These are phyloP conservation scores for Ictalurus furcatus DNA, from an alignment of 2,113 vertebrate species.

Conservation along the genomic window DNA sequence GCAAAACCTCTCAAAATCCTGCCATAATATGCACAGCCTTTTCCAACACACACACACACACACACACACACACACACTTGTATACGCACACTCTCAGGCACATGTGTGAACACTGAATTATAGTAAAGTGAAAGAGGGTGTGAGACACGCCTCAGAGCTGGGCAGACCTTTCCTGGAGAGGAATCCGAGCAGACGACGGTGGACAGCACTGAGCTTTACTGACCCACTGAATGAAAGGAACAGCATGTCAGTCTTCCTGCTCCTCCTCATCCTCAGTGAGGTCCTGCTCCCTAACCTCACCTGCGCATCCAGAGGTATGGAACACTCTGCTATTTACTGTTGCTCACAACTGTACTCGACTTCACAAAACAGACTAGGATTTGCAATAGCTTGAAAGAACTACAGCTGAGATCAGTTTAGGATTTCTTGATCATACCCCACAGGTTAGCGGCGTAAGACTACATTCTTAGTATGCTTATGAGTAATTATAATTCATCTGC, in stretches of 20 bases:
- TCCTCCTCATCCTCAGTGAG: slow-evolving; percentile 39
- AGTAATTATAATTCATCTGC: neutral
- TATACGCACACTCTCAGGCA: slow-evolving; percentile 17
- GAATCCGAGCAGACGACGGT: slow-evolving; percentile 5
- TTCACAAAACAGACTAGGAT: neutral
- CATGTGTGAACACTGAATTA: slow-evolving; percentile 7
- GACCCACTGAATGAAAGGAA: slow-evolving; percentile 22
- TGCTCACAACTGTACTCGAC: neutral
- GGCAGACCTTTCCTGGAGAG: slow-evolving; percentile 5
- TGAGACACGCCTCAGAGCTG: slow-evolving; percentile 4
- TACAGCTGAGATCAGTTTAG: neutral
- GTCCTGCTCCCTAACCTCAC: slow-evolving; percentile 39
- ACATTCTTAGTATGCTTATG: neutral
- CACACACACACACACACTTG: slow-evolving; percentile 13
- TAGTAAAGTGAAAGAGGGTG: slow-evolving; percentile 9
- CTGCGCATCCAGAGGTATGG: slow-evolving; percentile 46
- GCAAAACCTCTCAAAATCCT: slow-evolving; percentile 17
- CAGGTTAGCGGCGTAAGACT: neutral
- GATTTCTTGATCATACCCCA: neutral
- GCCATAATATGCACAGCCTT: slow-evolving; percentile 8
- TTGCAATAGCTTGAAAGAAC: neutral
- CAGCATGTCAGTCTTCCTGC: slow-evolving; percentile 44
- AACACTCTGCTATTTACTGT: neutral
- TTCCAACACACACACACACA: slow-evolving; percentile 18
- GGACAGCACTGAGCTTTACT: neutral